These are phyloP conservation scores for Calycopis cecrops DNA, from an alignment of 1,140 invertebrate species.

Conservation along the genomic window DNA sequence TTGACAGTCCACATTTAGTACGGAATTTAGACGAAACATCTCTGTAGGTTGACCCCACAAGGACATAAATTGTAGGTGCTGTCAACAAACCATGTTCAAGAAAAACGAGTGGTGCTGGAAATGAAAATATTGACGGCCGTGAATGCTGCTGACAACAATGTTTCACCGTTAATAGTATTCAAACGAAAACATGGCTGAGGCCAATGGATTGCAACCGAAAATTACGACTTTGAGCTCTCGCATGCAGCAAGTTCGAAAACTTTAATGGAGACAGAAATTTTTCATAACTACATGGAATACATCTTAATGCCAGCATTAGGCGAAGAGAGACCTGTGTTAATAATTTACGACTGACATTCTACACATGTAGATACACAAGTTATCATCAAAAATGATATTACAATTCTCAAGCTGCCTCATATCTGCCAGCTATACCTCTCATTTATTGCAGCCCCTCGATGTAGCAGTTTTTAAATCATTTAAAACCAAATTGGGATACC, in stretches of 20 bases:
- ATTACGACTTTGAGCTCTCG: constrained; percentile 19
- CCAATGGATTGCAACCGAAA: constrained; percentile 24
- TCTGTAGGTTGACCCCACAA: constrained; percentile 24
- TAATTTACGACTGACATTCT: background rate
- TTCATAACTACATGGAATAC: background rate
- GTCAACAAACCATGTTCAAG: constrained; percentile 23
- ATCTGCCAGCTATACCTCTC: constrained; percentile 42
- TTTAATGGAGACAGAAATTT: background rate
- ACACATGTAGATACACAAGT: constrained; percentile 20
- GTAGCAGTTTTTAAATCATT: constrained; percentile 29
- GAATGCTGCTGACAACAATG: constrained; percentile 43
- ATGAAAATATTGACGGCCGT: constrained; percentile 43
- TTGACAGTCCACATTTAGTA: constrained; percentile 13
- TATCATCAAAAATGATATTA: constrained; percentile 30
- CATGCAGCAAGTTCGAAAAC: constrained; percentile 27
- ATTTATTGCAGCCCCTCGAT: constrained; percentile 44
- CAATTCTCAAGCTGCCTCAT: constrained; percentile 38
- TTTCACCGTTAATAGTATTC: constrained; percentile 46
- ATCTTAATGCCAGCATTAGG: background rate
- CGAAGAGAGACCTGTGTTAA: background rate
- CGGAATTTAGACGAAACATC: constrained; percentile 31
- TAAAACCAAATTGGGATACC: constrained; percentile 23
- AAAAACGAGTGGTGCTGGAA: constrained; percentile 38
- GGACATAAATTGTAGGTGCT: constrained; percentile 27
- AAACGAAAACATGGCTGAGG: constrained; percentile 33